Evolutionary conservation across 92 coral and sea anemone species (phyloP), one percentile per base, ranked within the genome.

Genomic region (Pocillopora meandrina): DNA sequence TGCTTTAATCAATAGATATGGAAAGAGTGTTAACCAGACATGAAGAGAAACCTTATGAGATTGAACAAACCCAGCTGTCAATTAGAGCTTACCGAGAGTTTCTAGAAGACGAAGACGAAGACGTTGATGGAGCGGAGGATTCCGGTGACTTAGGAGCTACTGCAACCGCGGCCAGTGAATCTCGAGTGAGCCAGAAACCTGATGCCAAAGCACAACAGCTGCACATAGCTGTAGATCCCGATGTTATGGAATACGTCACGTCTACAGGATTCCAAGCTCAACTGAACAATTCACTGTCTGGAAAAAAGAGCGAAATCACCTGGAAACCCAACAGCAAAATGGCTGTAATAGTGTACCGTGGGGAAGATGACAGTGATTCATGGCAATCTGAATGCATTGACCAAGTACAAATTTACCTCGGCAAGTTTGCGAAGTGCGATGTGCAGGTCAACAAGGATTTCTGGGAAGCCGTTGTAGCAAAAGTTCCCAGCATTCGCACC

Each of bases 241-340:
- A 89, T 60, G 79, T 85, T 20, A 93, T 93, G 97, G 88, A 89
- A 67, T 89, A 76, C 86, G 64, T 89, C 56, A 82, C 66, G 8
- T 26, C 76, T 7, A 70, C 91, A 12, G 56, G 42, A 10, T 80
- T 79, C 57, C n/a, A 56, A 19, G 72, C 59, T 33, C 74, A 91
- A 59, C 83, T 91, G 2, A 85, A 66, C 61, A 65, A 76, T 1
- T 49, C 84, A 1, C 86, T 93, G 36, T 72, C 76, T 59, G 81
- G 58, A 12, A 74, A 72, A 17, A 77, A 71, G 19, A 62, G 82
- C 59, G 66, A 79, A 16, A 49, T 88, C 10, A 61, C 34, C 55
- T 88, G 91, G 91, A 78, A 64, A 15, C 63, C 67, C 7, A 81
- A 77, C 36, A 34, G 35, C 65, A 49, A 56, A 7, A 52, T 56